phyloP scores from a whole-genome alignment of 2,113 vertebrate genomes.

The Hippolais icterina region DNA sequence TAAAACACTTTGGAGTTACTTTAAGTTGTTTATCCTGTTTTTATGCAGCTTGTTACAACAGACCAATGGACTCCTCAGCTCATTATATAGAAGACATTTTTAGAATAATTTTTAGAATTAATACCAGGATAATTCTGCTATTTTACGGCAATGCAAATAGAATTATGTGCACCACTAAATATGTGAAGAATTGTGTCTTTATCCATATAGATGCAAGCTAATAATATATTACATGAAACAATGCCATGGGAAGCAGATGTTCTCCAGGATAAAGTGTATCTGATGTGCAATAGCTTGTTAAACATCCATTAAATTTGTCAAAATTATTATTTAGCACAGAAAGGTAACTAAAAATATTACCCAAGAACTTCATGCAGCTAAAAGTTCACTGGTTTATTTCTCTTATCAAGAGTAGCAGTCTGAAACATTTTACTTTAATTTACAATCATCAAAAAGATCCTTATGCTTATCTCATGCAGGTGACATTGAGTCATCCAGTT shows the following conservation, averaged over 20 bases:
- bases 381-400: conserved; percentile 51
- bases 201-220: background rate
- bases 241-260: background rate
- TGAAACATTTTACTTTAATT: conserved; percentile 44
- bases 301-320: background rate
- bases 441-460: background rate
- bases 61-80: background rate
- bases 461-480: background rate
- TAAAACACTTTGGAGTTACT: background rate
- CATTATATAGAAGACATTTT: background rate
- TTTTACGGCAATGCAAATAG: background rate
- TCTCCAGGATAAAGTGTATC: background rate
- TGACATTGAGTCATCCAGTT: background rate
- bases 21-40: background rate
- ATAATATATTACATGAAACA: background rate
- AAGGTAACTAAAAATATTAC: background rate
- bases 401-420: conserved; percentile 24
- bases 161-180: background rate
- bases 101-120: background rate
- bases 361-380: conserved; percentile 27
- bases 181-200: background rate
- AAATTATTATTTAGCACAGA: background rate
- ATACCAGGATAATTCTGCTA: background rate
- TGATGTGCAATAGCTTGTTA: background rate
- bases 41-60: background rate